Percentiles rank a stretch among this genome's conserved stretches.
Conservation (phyloP, 2,113 vertebrate genomes). For the Circaetus gallicus region DNA sequence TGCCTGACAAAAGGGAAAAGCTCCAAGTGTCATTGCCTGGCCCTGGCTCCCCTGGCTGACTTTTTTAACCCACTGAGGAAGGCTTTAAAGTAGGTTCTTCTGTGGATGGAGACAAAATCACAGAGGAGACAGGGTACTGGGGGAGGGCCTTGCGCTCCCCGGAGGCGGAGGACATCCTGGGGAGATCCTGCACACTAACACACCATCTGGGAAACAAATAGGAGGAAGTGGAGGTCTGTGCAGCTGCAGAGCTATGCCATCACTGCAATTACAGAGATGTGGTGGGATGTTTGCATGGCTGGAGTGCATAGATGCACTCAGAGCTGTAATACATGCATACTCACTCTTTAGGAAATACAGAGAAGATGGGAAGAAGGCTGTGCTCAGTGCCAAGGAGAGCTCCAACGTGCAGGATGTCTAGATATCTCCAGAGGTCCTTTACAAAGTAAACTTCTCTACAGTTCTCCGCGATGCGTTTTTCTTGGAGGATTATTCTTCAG, state of each 20-base stretch:
- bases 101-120: not conserved
- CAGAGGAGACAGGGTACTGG: not conserved
- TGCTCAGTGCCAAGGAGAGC: not conserved
- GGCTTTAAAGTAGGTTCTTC: not conserved
- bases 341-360: not conserved
- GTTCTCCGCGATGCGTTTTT: not conserved
- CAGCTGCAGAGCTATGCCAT: rapidly evolving
- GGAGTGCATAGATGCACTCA: not conserved
- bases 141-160: not conserved
- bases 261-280: not conserved
- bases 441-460: not conserved
- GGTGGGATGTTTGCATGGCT: not conserved
- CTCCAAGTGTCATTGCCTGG: not conserved
- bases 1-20: not conserved
- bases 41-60: not conserved
- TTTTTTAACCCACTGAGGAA: not conserved
- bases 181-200: not conserved
- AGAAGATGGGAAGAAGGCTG: not conserved
- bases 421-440: not conserved
- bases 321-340: not conserved
- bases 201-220: not conserved
- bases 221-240: not conserved
- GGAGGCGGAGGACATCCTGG: not conserved
- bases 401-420: not conserved
- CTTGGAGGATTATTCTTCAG: not conserved